Base-by-base conservation (phyloP, 2,888 invertebrate species). In the Halocaridina rubra region DNA sequence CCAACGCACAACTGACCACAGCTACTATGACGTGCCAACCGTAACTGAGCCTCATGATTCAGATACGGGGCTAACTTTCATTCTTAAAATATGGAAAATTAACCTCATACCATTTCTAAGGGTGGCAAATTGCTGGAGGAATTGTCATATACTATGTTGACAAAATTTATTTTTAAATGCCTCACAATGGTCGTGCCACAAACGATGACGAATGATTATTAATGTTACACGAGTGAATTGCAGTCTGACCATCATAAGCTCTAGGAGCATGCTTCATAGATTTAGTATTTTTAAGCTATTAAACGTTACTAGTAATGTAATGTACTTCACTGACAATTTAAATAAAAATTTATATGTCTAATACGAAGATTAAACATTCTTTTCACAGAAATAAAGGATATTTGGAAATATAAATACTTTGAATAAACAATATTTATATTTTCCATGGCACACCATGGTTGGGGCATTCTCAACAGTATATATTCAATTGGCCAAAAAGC, bases 1-100 rank as follows among this genome's bases (percentile, higher is more conserved):
- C 22, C 78, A 59, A 78, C 46, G 82, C 78, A 78, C 82, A 82
- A 82, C 59, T 77, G 77, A 82, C 59, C 77, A 78, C 24, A 59
- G 24, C 77, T 77, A 82, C 59, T 76, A 69, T 76, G 82, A 82
- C 77, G 71, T 82, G 82, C 82, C 82, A 82, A 82, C 77, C 78
- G 78, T 77, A 59, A 61, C 72, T 77, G 78, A 82, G 71, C 78
- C 72, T 71, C 72, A 77, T 39, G 61, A 57, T 57, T 67, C 32
- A 29, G 75, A 16, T 67, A 53, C 30, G 53, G 61, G 53, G 57
- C 59, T 82, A 77, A 82, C 71, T 19, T 67, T 27, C 33, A 78
- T 53, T 77, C 39, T 71, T 16, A 82, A 71, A 29, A 82, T 30
- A 78, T 53, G 61, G 78, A 77, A 72, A 72, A 77, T 72, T 77